phyloP scores from a whole-genome alignment of 2,888 invertebrate genomes.

The Cephus sareptanus region DNA sequence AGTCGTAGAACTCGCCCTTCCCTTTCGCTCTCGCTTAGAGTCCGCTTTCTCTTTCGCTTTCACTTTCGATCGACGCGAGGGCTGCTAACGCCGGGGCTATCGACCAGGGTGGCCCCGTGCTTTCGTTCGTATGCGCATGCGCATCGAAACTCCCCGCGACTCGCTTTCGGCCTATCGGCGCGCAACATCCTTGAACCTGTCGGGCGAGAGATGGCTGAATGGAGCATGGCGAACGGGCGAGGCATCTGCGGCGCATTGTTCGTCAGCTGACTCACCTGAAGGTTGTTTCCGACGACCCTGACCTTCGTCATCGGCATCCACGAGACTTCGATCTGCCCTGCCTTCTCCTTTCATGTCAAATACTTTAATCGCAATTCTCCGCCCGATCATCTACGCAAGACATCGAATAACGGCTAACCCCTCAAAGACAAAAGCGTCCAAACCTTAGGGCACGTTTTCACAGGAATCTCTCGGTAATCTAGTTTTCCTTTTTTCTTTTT shows the following conservation, averaged over 20 bases:
- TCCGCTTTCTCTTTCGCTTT: constrained; percentile 33
- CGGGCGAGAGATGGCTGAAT: not conserved
- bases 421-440: too few species aligned
- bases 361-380: too few species aligned
- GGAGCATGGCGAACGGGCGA: not conserved
- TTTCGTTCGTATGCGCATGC: not conserved
- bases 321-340: too few species aligned
- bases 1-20: constrained; percentile 16
- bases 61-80: constrained; percentile 43
- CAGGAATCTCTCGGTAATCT: too few species aligned
- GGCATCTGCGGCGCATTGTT: not conserved
- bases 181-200: not conserved
- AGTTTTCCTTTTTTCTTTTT: too few species aligned
- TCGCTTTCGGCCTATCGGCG: not conserved
- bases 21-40: constrained; percentile 23
- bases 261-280: constrained; percentile 4
- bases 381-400: too few species aligned
- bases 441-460: too few species aligned
- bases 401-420: too few species aligned
- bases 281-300: not conserved
- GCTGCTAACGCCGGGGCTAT: constrained; percentile 26
- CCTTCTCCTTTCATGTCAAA: too few species aligned
- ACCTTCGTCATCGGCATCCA: constrained; percentile 2
- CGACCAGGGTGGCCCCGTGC: constrained; percentile 16
- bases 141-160: too few species aligned